phyloP scores from a whole-genome alignment of 2,797 vertebrate genomes.

The Schizopygopsis malacanthus region DNA sequence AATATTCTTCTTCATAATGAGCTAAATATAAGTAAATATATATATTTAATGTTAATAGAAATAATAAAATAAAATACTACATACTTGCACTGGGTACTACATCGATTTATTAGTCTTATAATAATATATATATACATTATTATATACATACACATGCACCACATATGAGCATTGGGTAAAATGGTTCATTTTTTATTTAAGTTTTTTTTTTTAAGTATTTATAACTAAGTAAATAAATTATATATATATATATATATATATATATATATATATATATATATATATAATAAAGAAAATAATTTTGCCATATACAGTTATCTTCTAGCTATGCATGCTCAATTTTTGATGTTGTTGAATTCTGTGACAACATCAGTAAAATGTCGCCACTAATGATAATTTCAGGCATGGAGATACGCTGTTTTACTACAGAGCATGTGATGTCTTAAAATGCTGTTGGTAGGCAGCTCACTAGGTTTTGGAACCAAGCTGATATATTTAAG shows the following conservation, averaged over 20 bases:
- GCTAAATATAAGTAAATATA: background rate
- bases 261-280: too few relatives aligned
- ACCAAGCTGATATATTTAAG: background rate
- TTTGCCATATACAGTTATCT: background rate
- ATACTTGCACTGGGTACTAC: background rate
- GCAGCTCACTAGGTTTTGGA: background rate
- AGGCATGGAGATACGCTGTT: background rate
- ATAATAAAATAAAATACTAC: background rate
- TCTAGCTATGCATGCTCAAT: background rate
- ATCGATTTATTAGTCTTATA: too few relatives aligned
- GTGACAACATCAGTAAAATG: background rate
- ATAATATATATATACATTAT: too few relatives aligned
- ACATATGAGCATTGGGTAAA: too few relatives aligned
- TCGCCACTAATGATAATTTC: background rate
- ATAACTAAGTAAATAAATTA: background rate
- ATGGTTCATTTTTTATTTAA: too few relatives aligned
- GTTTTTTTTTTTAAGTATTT: too few relatives aligned
- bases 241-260: background rate
- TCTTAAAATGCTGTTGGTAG: background rate
- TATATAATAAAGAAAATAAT: too few relatives aligned
- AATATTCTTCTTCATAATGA: background rate
- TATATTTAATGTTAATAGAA: background rate
- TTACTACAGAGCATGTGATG: conserved; percentile 4
- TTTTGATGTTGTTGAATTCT: background rate
- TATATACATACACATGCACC: too few relatives aligned